A percentile compares a stretch with the other conserved stretches of the same genome.
Evolutionary conservation across 2,888 invertebrate species (phyloP).

Genomic region (Chrysotoxum bicinctum): DNA sequence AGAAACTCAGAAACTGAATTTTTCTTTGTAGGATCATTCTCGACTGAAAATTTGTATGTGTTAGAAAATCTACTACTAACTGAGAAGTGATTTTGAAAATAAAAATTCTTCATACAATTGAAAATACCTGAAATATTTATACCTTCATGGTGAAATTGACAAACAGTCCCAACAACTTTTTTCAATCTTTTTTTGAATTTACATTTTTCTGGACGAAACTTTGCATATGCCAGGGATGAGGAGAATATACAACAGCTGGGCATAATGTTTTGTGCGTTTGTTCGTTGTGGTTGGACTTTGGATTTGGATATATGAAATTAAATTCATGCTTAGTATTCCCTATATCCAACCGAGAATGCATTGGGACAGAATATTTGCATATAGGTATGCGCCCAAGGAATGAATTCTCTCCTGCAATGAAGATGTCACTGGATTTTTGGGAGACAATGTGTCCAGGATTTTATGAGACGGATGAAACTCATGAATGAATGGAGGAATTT

Average conservation of each 20-base stretch:
- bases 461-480: conserved; percentile 68
- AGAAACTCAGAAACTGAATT: too few relatives aligned
- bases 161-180: background rate
- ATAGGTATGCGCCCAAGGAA: conserved; percentile 8
- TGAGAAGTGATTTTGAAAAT: too few relatives aligned
- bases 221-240: conserved; percentile 45
- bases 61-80: too few relatives aligned
- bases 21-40: too few relatives aligned
- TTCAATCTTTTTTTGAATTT: conserved; percentile 16
- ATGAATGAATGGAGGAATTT: conserved; percentile 64
- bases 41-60: too few relatives aligned
- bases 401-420: conserved; percentile 52
- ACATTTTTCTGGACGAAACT: conserved; percentile 44
- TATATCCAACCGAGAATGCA: conserved; percentile 13
- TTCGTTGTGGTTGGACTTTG: background rate
- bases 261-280: conserved; percentile 57
- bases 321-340: conserved; percentile 35
- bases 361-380: conserved; percentile 36
- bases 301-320: conserved; percentile 9
- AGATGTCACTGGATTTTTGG: conserved; percentile 70
- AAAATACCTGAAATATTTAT: too few relatives aligned
- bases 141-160: background rate
- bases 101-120: too few relatives aligned
- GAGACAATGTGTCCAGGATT: conserved; percentile 70
- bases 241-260: conserved; percentile 41